Evolutionary conservation across 2,113 vertebrate species (phyloP), one percentile per base, ranked within the genome.

Genomic region (Lophochroa leadbeateri): DNA sequence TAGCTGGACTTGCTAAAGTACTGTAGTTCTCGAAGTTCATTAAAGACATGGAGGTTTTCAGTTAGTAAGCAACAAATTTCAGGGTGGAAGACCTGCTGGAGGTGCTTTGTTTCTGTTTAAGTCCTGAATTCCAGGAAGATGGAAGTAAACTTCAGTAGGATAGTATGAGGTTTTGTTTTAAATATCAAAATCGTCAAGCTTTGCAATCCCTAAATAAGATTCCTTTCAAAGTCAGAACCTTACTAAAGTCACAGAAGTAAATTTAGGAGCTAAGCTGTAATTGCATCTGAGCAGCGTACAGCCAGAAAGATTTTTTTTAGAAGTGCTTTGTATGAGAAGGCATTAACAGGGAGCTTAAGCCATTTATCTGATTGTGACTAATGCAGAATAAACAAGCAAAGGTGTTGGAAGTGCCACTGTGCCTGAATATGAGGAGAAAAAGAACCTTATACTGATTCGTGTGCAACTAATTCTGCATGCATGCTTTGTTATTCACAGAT

Each of bases 331-430:
- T 86, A 53, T 53, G 58, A 88, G 82, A 72, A 61, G 23, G 28
- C 63, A 24, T 87, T 95, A 85, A 93, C 80, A 29, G 58, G 39
- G 17, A 80, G 29, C 44, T 44, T 65, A 64, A 94, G 84, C 39
- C 57, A 67, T 94, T 95, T 87, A 85, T 91, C 53, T 91, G 78
- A 88, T 91, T 76, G 78, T 92, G 82, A 43, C n/a, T 92, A 90
- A 82, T 69, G 37, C 55, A 76, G 75, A 91, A 90, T 77, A 91
- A 95, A 86, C 69, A 86, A 85, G 49, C 0, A 0, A 72, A 91
- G 53, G 67, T 88, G n/a, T 29, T 88, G 31, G 21, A 95, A 93
- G 53, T 69, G 84, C 19, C 23, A 1, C 67, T 82, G 28, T 53
- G 53, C 44, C 41, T 87, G 74, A 82, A 57, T 37, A 27, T 1